phyloP scores from a whole-genome alignment of 2,113 vertebrate genomes.

The Fregata magnificens region DNA sequence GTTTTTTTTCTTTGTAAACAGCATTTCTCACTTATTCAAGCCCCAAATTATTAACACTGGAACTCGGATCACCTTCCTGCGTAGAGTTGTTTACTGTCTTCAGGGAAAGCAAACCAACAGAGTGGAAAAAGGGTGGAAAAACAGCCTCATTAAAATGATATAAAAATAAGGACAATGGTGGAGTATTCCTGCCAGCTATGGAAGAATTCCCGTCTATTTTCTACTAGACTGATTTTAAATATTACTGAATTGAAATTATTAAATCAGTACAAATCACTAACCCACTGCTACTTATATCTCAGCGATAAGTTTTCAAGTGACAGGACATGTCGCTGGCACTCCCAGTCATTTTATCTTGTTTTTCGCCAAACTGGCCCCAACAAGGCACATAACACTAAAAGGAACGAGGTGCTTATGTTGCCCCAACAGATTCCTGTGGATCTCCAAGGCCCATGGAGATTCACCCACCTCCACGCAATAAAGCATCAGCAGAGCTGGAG shows the following conservation, averaged over 20 bases:
- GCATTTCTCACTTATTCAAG: slow-evolving; percentile 2
- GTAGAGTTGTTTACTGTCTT: slow-evolving; percentile 4
- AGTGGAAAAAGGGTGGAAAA: neutral
- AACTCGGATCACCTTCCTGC: slow-evolving; percentile 59
- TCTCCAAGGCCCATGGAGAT: neutral
- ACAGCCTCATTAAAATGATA: neutral
- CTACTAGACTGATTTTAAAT: neutral
- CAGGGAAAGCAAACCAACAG: slow-evolving; percentile 10
- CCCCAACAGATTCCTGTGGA: neutral
- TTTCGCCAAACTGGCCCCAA: neutral
- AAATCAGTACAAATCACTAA: neutral
- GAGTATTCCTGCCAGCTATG: neutral
- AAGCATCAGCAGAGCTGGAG: neutral
- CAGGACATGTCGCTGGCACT: fast-evolving
- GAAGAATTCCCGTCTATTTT: neutral
- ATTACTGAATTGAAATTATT: neutral
- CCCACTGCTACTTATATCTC: neutral
- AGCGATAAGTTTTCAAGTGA: neutral
- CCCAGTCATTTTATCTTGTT: neutral
- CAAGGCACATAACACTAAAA: neutral
- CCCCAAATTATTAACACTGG: slow-evolving; percentile 24
- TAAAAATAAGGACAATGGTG: neutral
- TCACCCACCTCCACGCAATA: fast-evolving
- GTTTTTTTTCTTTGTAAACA: slow-evolving; percentile 57
- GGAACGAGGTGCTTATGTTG: neutral